Conservation (phyloP, 2,113 vertebrate species). For the Zeus faber region DNA sequence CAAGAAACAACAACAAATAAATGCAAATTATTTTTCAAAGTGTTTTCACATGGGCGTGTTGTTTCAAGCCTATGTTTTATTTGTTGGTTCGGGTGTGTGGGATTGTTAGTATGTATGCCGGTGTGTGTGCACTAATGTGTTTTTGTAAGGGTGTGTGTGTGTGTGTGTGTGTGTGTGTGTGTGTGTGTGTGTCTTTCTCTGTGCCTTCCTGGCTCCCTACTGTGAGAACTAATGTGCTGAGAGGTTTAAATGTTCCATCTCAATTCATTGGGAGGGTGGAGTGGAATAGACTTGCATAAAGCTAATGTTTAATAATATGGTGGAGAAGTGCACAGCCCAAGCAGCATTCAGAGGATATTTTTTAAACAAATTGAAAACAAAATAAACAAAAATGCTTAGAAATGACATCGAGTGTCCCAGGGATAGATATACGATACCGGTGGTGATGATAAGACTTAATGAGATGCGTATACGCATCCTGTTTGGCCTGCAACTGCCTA, state of each 20-base stretch:
- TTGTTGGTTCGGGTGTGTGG: conserved; percentile 23
- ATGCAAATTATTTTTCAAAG: conserved; percentile 33
- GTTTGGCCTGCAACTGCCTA: background rate
- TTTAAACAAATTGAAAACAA: conserved; percentile 12
- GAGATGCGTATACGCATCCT: background rate
- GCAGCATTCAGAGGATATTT: too few species aligned
- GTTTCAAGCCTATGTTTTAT: conserved; percentile 54
- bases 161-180: conserved; percentile 2
- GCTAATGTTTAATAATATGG: conserved; percentile 21
- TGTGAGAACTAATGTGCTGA: conserved; percentile 60
- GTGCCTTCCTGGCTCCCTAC: conserved; percentile 43
- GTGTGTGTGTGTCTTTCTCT: conserved; percentile 26
- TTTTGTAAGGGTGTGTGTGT: conserved; percentile 6
- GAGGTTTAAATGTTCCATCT: conserved; percentile 47
- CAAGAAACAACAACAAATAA: conserved; percentile 32
- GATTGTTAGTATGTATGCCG: conserved; percentile 13
- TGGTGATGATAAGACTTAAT: background rate
- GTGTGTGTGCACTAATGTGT: conserved; percentile 57
- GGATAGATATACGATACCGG: too few species aligned
- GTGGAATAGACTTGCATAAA: conserved; percentile 28
- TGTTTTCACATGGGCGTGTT: conserved; percentile 50
- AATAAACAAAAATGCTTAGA: too few species aligned
- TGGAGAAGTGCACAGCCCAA: too few species aligned
- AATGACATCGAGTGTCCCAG: too few species aligned
- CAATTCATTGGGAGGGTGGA: conserved; percentile 13